Percentiles rank a stretch among this genome's conserved stretches.
These are phyloP conservation scores for Cyprinodon diabolis DNA, from an alignment of 2,797 vertebrate species.

Conservation along the genomic window DNA sequence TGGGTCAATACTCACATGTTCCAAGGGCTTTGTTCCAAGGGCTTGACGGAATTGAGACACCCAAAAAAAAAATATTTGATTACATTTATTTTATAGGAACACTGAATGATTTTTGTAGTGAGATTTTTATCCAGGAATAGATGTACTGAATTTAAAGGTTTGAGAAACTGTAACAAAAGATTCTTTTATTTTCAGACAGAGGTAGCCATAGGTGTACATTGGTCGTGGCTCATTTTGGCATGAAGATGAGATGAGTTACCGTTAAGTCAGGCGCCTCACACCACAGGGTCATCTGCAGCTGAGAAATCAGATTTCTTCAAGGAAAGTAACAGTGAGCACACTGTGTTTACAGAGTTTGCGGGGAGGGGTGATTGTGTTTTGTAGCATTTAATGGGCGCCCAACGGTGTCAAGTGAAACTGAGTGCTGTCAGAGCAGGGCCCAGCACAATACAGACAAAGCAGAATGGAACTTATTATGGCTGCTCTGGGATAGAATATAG, in stretches of 20 bases:
- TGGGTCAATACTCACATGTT: too few species aligned
- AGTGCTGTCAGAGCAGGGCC: conserved; percentile 62
- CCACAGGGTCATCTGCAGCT: conserved; percentile 31
- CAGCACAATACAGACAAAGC: conserved; percentile 61
- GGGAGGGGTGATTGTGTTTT: conserved; percentile 58
- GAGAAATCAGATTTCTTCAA: conserved; percentile 39
- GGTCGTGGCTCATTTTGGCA: conserved; percentile 21
- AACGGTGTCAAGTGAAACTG: conserved; percentile 61
- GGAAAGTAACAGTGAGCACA: conserved; percentile 29
- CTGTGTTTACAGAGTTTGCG: conserved; percentile 62
- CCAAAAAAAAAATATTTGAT: too few species aligned
- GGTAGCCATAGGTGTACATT: conserved; percentile 22
- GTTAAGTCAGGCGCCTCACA: conserved; percentile 39
- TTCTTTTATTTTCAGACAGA: conserved; percentile 31
- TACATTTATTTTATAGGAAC: too few species aligned
- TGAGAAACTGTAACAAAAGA: too few species aligned
- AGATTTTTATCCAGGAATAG: too few species aligned
- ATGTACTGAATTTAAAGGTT: too few species aligned
- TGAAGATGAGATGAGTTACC: conserved; percentile 21
- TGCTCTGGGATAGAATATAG: conserved; percentile 75
- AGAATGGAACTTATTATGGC: conserved; percentile 64
- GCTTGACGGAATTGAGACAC: too few species aligned
- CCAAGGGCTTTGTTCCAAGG: too few species aligned
- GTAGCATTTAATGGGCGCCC: conserved; percentile 64
- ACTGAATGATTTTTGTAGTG: too few species aligned